Evolutionary conservation across 1,140 invertebrate species (phyloP).

Genomic region (Sycobia sp.): DNA sequence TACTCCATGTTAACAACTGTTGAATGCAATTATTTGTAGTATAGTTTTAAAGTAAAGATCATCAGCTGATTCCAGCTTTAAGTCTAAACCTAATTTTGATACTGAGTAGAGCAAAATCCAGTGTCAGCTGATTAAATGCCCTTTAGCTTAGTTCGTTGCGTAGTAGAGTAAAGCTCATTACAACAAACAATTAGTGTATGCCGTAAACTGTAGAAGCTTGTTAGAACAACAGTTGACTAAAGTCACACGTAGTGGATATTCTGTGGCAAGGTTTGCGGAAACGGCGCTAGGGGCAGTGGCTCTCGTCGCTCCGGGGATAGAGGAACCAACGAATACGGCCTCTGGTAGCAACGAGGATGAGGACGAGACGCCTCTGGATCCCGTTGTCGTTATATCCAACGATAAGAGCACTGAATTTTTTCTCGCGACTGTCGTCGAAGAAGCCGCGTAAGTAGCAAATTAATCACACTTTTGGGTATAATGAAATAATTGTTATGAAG

Average conservation of each 20-base stretch:
- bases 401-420: slow-evolving; percentile 89
- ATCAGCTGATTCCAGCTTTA: too few species aligned
- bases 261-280: slow-evolving; percentile 74
- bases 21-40: too few species aligned
- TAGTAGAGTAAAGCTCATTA: too few species aligned
- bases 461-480: too few species aligned
- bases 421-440: slow-evolving; percentile 80
- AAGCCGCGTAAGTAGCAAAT: slow-evolving; percentile 72
- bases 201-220: slow-evolving; percentile 51
- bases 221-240: slow-evolving; percentile 57
- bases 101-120: too few species aligned
- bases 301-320: slow-evolving; percentile 65
- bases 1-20: too few species aligned
- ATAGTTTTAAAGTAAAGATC: too few species aligned
- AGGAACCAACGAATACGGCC: slow-evolving; percentile 85
- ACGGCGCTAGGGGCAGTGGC: slow-evolving; percentile 73
- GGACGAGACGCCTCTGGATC: slow-evolving; percentile 66
- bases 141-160: too few species aligned
- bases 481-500: too few species aligned
- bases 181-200: slow-evolving; percentile 3
- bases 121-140: too few species aligned
- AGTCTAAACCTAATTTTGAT: too few species aligned
- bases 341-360: slow-evolving; percentile 88
- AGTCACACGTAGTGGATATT: slow-evolving; percentile 63
- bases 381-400: slow-evolving; percentile 76